Base-by-base conservation (phyloP, 2,113 vertebrate species). In the Orthonyx spaldingii region DNA sequence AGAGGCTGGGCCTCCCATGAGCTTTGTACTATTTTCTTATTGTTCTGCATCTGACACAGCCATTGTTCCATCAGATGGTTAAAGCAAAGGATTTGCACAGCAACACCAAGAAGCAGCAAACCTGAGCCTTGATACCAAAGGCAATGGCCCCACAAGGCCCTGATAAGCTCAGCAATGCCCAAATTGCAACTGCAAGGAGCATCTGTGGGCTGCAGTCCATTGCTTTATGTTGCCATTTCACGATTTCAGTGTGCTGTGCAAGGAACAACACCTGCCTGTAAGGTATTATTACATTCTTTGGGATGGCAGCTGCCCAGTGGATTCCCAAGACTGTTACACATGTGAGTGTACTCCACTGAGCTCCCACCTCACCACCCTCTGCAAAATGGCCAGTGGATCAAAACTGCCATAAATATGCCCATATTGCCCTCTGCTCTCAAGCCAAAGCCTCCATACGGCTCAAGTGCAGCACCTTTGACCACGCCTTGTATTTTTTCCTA, bases 171-270 rank as follows among this genome's bases (percentile, higher is more conserved):
- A 60, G 30, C 52, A 84, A 22, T 10, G n/a, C 32, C 60, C 39
- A 27, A 22, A 30, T 1, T 17, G 28, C 35, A 50, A 1, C 39
- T 23, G 18, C 19, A 33, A 23, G 42, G 28, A 61, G 24, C 32
- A 50, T 19, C 64, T 26, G 0, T 0, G 59, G 69, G 46, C 28
- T 37, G 59, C 28, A 63, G 3, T 0, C 12, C 9, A 5, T 2
- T 23, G 50, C 1, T 59, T 37, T 19, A 5, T 27, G 63, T 14
- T 50, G 10, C n/a, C 39, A 42, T 71, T 23, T 49, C 57, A 21
- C 39, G 22, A 3, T 24, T 56, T 41, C 37, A 16, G 4, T 1
- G 28, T 18, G 37, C 35, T 60, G 17, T 3, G 12, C 59, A 24
- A 65, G 49, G 16, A 75, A n/a, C 66, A 39, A 12, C 7, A 47